Evolutionary conservation across 2,888 invertebrate genomes (phyloP).

Genomic region (Drosophila maculinotata): DNA sequence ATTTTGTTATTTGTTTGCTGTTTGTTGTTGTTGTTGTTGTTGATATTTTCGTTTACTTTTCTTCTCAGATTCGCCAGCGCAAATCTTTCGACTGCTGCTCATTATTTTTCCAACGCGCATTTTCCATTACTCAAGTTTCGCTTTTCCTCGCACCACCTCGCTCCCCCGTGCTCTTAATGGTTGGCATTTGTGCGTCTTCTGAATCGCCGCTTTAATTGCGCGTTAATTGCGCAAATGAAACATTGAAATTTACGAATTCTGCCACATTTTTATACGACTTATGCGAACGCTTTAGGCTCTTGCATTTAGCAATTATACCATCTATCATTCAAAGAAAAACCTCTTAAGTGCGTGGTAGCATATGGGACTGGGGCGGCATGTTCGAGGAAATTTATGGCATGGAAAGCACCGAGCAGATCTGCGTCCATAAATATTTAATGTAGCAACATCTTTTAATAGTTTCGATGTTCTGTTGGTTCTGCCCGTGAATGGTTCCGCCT

Average conservation of each 20-base stretch:
- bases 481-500: background rate
- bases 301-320: constrained; percentile 1
- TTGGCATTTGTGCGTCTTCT: constrained; percentile 35
- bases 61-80: constrained; percentile 21
- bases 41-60: background rate
- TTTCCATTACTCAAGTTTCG: constrained; percentile 25
- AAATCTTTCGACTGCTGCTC: constrained; percentile 31
- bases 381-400: constrained; percentile 3
- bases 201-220: constrained; percentile 43
- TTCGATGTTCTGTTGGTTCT: too few relatives aligned
- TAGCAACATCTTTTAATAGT: background rate
- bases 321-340: constrained; percentile 4
- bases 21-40: too few relatives aligned
- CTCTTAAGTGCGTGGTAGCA: constrained; percentile 10
- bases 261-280: constrained; percentile 15
- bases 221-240: constrained; percentile 48
- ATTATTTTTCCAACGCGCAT: constrained; percentile 35
- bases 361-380: background rate
- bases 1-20: background rate
- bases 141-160: constrained; percentile 1
- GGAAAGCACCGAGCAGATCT: background rate
- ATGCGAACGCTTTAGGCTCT: too few relatives aligned
- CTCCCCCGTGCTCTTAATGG: constrained; percentile 19
- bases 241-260: constrained; percentile 41
- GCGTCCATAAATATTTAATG: background rate